Evolutionary conservation across 2,113 vertebrate species (phyloP), one percentile per base, ranked within the genome.

Genomic region (Corythaeola cristata): DNA sequence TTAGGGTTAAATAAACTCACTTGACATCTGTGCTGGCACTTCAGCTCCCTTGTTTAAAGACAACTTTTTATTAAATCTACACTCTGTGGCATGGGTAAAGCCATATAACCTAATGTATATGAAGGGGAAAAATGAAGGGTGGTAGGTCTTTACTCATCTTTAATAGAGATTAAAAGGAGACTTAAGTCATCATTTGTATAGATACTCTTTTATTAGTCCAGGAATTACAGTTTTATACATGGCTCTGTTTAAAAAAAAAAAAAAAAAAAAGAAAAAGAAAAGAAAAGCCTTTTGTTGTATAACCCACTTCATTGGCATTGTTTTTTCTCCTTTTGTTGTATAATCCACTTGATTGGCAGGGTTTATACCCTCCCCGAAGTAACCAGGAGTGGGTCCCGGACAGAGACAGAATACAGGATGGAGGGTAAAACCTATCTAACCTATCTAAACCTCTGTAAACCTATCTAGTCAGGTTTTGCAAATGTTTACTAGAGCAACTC

Each of bases 291-390:
- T 47, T 45, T 49, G 18, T 33, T 41, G 9, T 39, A 72, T 47
- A 59, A 41, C 35, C 6, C 0, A 0, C 28, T 72, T 14, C 10
- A 8, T 8, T 17, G 6, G 3, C 26, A 30, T n/a, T n/a, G n/a
- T n/a, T n/a, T n/a, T 35, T 52, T 20, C 26, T n/a, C 19, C 24
- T 66, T 47, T 45, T 49, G 18, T 33, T 41, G 9, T 39, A 72
- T 47, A 59, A 41, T 41, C 6, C 0, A 0, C 28, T 72, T 14
- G 9, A 8, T 8, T 18, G 6, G 3, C 26, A 32, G 13, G 21
- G 5, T 75, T 89, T 71, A 47, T 26, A 37, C 7, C 11, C 4
- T 86, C 27, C 45, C 35, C 0, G 0, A n/a, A 20, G 15, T 39
- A 32, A 47, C 33, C 47, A 47, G 17, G 23, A 9, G 3, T 18